Base-by-base conservation (phyloP, 1,140 invertebrate species). In the Zelostemma sp. region DNA sequence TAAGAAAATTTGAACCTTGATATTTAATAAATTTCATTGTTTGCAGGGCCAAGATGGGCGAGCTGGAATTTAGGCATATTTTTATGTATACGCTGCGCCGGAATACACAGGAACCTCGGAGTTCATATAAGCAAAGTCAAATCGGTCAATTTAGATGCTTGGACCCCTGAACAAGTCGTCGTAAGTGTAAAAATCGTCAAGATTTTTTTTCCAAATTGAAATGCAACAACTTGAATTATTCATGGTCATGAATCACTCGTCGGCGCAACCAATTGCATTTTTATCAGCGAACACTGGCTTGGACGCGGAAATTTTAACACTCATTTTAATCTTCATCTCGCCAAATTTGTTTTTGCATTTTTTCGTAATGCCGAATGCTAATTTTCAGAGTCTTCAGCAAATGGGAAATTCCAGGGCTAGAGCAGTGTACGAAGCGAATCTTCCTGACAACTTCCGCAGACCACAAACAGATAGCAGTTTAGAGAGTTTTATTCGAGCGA, bases 61-160 rank as follows among this genome's bases (percentile, higher is more conserved):
- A 98, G 97, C 68, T 99, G 97, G 97, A 99, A 99, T 86, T 85
- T 99, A 54, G 97, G 97, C 15, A 94, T 99, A 77, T 99, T 99
- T 82, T 86, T 99, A 5, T 99, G 97, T 84, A 99, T 99, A 77
- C 89, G 97, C 50, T 99, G 97, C 87, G 97, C 97, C 16, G 97
- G 97, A 14, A 99, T 99, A 74, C 97, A 99, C 85, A 90, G 97
- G 68, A 99, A 99, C 86, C 87, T 99, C 31, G 96, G 97, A 14
- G 97, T 99, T 11, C 97, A 99, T 82, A 98, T 99, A 85, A 99
- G 97, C 49, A 95, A 94, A 85, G 97, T 99, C 1, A 98, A 98
- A 85, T 98, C 96, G 43, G 97, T 99, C 45, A 99, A 98, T 86
- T 87, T 99, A 50, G 97, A 99, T 82, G 89, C 96, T 43, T 99